These are phyloP conservation scores for Zaprionus ornatus DNA, from an alignment of 1,140 invertebrate species.

Conservation along the genomic window DNA sequence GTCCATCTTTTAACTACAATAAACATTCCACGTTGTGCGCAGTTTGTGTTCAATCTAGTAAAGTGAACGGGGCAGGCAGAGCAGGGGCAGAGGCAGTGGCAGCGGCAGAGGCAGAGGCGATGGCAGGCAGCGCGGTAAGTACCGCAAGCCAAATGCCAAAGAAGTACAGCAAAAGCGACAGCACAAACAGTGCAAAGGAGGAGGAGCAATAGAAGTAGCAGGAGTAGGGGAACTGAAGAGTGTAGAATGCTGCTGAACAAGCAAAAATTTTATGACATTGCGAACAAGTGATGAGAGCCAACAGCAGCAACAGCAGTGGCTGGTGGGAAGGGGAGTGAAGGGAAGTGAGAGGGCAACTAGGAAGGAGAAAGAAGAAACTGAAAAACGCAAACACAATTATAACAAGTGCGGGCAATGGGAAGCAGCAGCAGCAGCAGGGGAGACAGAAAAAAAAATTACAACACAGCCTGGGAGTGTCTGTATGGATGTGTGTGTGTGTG, in stretches of 20 bases:
- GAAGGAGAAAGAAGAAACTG: constrained; percentile 46
- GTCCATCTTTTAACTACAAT: constrained; percentile 39
- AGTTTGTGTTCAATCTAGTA: constrained; percentile 45
- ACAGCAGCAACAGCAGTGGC: constrained; percentile 12
- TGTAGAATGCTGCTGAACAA: constrained; percentile 73
- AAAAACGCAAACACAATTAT: constrained; percentile 81
- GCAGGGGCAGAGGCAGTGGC: background rate
- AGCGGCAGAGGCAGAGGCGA: too few relatives aligned
- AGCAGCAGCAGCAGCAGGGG: constrained; percentile 18
- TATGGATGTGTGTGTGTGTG: constrained; percentile 54
- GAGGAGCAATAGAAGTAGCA: background rate
- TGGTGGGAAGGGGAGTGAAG: constrained; percentile 13
- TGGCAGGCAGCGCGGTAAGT: constrained; percentile 31
- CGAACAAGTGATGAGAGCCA: constrained; percentile 58
- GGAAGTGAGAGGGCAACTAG: background rate
- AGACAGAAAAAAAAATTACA: constrained; percentile 36
- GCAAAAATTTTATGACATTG: constrained; percentile 80
- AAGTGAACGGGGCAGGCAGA: constrained; percentile 24
- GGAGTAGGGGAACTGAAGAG: constrained; percentile 4
- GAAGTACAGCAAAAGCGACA: constrained; percentile 30
- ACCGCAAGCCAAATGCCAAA: constrained; percentile 52
- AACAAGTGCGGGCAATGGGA: constrained; percentile 65
- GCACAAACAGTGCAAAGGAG: constrained; percentile 1
- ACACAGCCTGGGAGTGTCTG: constrained; percentile 24
- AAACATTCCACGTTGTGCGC: constrained; percentile 43